Base-by-base conservation (phyloP, 1,140 invertebrate species). In the Drosophila gunungcola region DNA sequence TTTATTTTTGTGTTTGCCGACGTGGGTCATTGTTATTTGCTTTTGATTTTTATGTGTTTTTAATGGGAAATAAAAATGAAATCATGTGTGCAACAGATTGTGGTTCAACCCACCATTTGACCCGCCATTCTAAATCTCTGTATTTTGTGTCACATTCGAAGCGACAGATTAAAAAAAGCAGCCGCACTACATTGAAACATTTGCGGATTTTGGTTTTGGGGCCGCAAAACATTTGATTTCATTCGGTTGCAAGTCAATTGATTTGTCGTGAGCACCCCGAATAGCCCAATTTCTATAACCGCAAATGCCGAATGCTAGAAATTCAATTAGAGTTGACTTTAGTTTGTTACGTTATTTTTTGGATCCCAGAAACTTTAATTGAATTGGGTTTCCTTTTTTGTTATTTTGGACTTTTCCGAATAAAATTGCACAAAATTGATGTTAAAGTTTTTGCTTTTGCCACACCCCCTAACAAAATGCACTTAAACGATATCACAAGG, bases 81-180 rank as follows among this genome's bases (percentile, higher is more conserved):
- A 89, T 89, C 85, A 89, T 89, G 84, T 89, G 85, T 90, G 84
- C 84, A 89, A 89, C 84, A 89, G 84, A 89, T 89, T 89, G 84
- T 65, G 84, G 84, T 52, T 36, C 73, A 12, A 58, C 38, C 57
- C 34, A 45, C 13, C 27, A 29, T 16, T 13, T 32, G 11, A 53
- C 36, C 56, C 38, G 32, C 7, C 13, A 48, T 63, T 70, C 49
- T 42, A 63, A 73, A 69, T 78, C 53, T 55, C 42, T 55, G 25
- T 32, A 36, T 41, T 69, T 55, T 48, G 67, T 70, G 68, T 72
- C 52, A 56, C 64, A 70, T 25, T 68, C 45, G 60, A 43, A 43
- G 38, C 48, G 62, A 27, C 48, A 38, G 32, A 32, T 55, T 12
- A 34, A 36, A 70, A 48, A 68, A 56, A 32, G 6, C 3, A 21